Evolutionary conservation across 1,140 invertebrate genomes (phyloP).

Genomic region (Ostrea denselamellosa): DNA sequence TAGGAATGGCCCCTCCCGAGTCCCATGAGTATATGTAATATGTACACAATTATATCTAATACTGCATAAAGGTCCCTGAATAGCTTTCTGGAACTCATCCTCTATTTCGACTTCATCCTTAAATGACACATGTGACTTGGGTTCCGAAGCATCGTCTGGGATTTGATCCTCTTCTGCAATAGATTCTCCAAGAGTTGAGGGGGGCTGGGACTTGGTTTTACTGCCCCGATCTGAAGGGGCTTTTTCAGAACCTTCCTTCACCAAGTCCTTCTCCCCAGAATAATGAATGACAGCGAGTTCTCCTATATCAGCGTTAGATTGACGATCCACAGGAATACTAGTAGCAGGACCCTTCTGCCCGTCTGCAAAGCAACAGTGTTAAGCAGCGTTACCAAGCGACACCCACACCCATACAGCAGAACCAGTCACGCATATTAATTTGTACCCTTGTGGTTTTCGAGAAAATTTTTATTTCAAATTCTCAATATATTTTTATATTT

Average conservation of each 20-base stretch:
- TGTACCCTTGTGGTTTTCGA: too few species aligned
- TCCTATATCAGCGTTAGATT: conserved; percentile 64
- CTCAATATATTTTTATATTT: too few species aligned
- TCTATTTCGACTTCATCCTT: conserved; percentile 50
- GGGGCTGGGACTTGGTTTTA: conserved; percentile 55
- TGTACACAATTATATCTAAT: too few species aligned
- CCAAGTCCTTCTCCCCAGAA: conserved; percentile 54
- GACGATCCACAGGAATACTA: conserved; percentile 68
- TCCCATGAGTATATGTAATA: too few species aligned
- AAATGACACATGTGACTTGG: conserved; percentile 52
- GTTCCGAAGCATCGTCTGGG: conserved; percentile 35
- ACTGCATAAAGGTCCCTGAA: too few species aligned
- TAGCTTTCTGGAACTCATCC: conserved; percentile 62
- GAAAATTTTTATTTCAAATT: too few species aligned
- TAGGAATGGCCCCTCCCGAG: too few species aligned
- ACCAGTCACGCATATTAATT: not conserved
- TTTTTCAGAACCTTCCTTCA: conserved; percentile 50
- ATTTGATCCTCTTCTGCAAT: conserved; percentile 45
- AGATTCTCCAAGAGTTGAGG: conserved; percentile 56
- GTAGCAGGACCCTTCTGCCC: conserved; percentile 49
- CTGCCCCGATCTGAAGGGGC: conserved; percentile 41
- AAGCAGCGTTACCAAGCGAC: conserved; percentile 40
- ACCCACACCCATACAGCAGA: conserved; percentile 21
- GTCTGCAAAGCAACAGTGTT: conserved; percentile 52
- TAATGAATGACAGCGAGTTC: conserved; percentile 72